Evolutionary conservation across 2,888 invertebrate genomes (phyloP).

Genomic region (Agonum fuliginosum): DNA sequence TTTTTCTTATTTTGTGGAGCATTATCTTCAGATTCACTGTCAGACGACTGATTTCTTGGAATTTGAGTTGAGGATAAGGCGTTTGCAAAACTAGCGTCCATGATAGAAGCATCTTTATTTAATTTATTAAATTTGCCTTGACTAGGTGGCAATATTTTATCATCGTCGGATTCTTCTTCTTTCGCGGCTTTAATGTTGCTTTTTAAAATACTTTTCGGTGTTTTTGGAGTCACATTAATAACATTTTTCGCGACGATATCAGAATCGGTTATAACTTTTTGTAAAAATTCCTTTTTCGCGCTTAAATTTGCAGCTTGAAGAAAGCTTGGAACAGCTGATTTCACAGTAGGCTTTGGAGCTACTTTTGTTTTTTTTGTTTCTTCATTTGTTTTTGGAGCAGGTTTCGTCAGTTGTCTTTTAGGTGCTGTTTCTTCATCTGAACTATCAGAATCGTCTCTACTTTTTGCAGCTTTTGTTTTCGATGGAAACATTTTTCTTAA

Average conservation of each 20-base stretch:
- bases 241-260: slow-evolving; percentile 27
- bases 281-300: slow-evolving; percentile 41
- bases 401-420: not conserved
- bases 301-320: slow-evolving; percentile 54
- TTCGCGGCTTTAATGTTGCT: slow-evolving; percentile 2
- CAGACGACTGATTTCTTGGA: slow-evolving; percentile 1
- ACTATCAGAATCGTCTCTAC: slow-evolving; percentile 25
- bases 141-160: slow-evolving; percentile 18
- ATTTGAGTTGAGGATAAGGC: slow-evolving; percentile 53
- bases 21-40: not conserved
- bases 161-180: slow-evolving; percentile 2
- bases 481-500: slow-evolving; percentile 7
- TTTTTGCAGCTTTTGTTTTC: slow-evolving; percentile 21
- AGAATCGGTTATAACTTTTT: slow-evolving; percentile 41
- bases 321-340: slow-evolving; percentile 31
- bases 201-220: slow-evolving; percentile 51
- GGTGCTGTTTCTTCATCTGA: too few species aligned
- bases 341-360: slow-evolving; percentile 16
- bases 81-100: slow-evolving; percentile 54
- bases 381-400: not conserved
- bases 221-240: slow-evolving; percentile 1
- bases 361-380: not conserved
- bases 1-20: not conserved
- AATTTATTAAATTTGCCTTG: slow-evolving; percentile 19
- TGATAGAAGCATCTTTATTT: slow-evolving; percentile 20